Percentiles rank a stretch among this genome's conserved stretches.
Evolutionary conservation across 2,797 vertebrate genomes (phyloP).

Genomic region (Meda fulgida): DNA sequence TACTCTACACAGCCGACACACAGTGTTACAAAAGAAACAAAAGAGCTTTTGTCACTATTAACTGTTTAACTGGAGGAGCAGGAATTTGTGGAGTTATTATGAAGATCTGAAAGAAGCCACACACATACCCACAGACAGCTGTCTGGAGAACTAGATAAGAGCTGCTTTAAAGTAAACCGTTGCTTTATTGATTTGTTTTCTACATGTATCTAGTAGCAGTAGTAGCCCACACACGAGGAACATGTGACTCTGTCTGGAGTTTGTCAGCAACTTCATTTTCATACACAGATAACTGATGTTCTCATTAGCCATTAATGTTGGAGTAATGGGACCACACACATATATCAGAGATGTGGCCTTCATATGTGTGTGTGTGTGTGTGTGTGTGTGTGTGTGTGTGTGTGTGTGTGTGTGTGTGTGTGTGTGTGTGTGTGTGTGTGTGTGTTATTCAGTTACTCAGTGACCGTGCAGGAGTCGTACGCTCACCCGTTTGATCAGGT

Average conservation of each 20-base stretch:
- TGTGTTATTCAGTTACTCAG: slow-evolving; percentile 84
- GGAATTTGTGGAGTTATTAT: slow-evolving; percentile 35
- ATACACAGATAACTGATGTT: slow-evolving; percentile 22
- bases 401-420: background rate
- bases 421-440: slow-evolving; percentile 6
- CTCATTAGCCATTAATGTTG: slow-evolving; percentile 41
- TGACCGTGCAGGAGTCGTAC: slow-evolving; percentile 95
- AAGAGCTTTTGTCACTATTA: slow-evolving; percentile 27
- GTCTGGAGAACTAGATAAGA: background rate
- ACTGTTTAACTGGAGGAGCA: slow-evolving; percentile 43
- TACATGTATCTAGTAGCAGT: background rate
- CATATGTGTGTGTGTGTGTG: background rate
- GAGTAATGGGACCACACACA: slow-evolving; percentile 57
- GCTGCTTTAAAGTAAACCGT: background rate
- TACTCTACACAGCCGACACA: slow-evolving; percentile 38
- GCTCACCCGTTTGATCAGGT: slow-evolving; percentile 93
- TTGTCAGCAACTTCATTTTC: background rate
- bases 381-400: too few species aligned
- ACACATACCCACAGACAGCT: slow-evolving; percentile 25
- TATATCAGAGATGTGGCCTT: background rate
- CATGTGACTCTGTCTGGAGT: background rate
- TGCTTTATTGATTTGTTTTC: background rate
- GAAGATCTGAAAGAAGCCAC: background rate
- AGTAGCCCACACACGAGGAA: background rate
- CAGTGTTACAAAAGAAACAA: slow-evolving; percentile 59